Base-by-base conservation (phyloP, 2,888 invertebrate genomes). In the Balanococcus diminutus region DNA sequence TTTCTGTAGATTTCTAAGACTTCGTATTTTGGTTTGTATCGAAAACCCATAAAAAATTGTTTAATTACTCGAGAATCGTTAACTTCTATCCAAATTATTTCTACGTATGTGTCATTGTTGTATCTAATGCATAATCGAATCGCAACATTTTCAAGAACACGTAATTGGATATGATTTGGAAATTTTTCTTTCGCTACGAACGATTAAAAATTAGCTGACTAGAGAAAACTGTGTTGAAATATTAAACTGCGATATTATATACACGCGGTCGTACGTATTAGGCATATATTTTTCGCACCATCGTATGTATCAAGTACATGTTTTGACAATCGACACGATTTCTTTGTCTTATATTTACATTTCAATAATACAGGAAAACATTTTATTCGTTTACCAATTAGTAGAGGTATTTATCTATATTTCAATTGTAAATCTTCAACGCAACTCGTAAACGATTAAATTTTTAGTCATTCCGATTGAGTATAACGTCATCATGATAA, bases 401-500 rank as follows among this genome's bases (percentile, higher is more conserved):
- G 11, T 22, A 22, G 8, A 56, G 19, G 22, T 22, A 22, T n/a
- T 1, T n/a, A 16, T n/a, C 1, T 46, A 0, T n/a, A 46, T 46
- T 46, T 56, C 22, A 22, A 8, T 56, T 22, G 6, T 22, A 56
- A 56, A 56, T 56, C 56, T 56, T 22, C 2, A 56, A 22, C 22
- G 19, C 14, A 8, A n/a, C 22, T 56, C 42, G 42, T 56, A 28
- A 16, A 14, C 28, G 67, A 67, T 28, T 67, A 16, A 28, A 28
- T 67, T 67, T 67, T 67, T 67, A 67, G 67, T 67, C 67, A 67
- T 67, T 67, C 67, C 28, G 28, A 67, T 56, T 19, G n/a, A 67
- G n/a, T n/a, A n/a, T 11, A 8, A 19, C 67, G 67, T 67, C 67
- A 67, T 67, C 28, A 67, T 67, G 67, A 25, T 31, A 67, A 67